Evolutionary conservation across 2,888 invertebrate species (phyloP), one percentile per base, ranked within the genome.

Genomic region (Morpho achilles): DNA sequence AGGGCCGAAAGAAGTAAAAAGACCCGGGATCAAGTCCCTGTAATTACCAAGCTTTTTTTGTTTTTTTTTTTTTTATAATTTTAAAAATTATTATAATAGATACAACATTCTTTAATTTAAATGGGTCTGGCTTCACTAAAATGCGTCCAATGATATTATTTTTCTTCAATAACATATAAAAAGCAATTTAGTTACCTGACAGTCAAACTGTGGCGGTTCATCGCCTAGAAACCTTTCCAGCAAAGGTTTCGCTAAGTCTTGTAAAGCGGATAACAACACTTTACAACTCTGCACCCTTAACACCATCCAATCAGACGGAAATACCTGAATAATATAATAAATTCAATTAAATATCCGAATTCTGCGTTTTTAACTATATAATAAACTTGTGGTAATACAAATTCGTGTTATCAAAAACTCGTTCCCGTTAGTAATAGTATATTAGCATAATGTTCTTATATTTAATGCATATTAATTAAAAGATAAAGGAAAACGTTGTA

Each of bases 271-370:
- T 16, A 98, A 87, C 60, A 98, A 93, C 0, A 97, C 95, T 80
- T 95, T 95, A 77, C 97, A 98, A 54, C 96, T 95, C 58, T 96
- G 95, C 87, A 98, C 95, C 75, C 96, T 94, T 80, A 98, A 95
- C 8, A 97, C 94, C 68, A 97, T 92, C 98, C 98, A 99, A 77
- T 98, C 98, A 0, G 93, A 91, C 1, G 97, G 96, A 71, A 96
- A 98, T 0, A 95, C 94, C 89, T 92, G 63, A 3, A 8, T 56
- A 43, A 45, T n/a, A 10, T 49, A 40, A 53, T 39, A 8, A 52
- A n/a, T 50, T 39, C 23, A 45, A 47, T 16, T 22, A 2, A n/a
- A 45, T 45, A 45, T 43, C 43, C 43, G n/a, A 8, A 43, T 43
- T 43, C 0, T 43, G n/a, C 3, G 3, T 3, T 43, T 32, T 32